Conservation (phyloP, 1,140 invertebrate species). For the Caerostris extrusa region DNA sequence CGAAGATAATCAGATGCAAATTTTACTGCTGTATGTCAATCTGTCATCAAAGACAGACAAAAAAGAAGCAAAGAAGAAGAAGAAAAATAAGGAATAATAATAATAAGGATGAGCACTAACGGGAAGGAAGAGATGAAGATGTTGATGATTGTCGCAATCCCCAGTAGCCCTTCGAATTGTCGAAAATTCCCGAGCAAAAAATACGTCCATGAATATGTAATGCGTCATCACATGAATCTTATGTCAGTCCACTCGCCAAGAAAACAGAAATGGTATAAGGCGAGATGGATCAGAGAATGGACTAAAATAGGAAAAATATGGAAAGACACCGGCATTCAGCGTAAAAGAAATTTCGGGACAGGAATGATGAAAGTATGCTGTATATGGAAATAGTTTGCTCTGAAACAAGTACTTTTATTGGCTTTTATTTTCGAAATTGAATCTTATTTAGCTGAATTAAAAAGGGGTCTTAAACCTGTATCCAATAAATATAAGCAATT, state of each 20-base stretch:
- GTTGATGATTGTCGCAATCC: slow-evolving; percentile 66
- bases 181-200: slow-evolving; percentile 50
- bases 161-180: slow-evolving; percentile 22
- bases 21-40: not conserved
- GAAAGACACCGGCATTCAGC: not conserved
- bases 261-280: slow-evolving; percentile 47
- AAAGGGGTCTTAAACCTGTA: too few relatives aligned
- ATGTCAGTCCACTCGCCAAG: not conserved
- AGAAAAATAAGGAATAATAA: slow-evolving; percentile 2
- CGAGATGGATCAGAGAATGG: not conserved
- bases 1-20: slow-evolving; percentile 69
- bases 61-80: slow-evolving; percentile 8
- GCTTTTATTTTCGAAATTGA: too few relatives aligned
- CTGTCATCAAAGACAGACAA: slow-evolving; percentile 11
- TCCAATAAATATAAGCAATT: too few relatives aligned
- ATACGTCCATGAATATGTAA: slow-evolving; percentile 73
- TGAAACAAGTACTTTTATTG: too few relatives aligned
- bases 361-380: too few relatives aligned
- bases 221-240: slow-evolving; percentile 34
- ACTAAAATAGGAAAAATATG: not conserved
- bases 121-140: slow-evolving; percentile 41
- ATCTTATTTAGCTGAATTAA: too few relatives aligned
- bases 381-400: too few relatives aligned
- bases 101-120: not conserved
- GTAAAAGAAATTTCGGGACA: not conserved